These are phyloP conservation scores for Tympanuchus pallidicinctus DNA, from an alignment of 2,113 vertebrate genomes.

Conservation along the genomic window DNA sequence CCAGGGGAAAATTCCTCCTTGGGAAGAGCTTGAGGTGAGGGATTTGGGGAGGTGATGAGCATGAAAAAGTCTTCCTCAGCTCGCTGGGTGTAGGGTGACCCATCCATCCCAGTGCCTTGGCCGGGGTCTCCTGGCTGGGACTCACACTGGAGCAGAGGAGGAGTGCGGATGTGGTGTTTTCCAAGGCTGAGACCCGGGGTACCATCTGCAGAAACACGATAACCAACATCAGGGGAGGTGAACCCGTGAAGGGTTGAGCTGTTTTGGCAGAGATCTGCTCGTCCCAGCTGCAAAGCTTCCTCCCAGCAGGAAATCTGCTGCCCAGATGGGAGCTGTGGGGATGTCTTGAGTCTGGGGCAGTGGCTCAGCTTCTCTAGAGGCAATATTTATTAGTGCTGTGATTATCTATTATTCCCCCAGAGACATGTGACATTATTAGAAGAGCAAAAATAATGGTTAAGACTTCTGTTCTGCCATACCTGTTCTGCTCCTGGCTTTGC, in stretches of 20 bases:
- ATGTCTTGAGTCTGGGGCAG: background rate
- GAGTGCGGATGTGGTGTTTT: background rate
- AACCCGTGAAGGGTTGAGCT: background rate
- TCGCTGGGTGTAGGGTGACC: background rate
- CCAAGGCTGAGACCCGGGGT: background rate
- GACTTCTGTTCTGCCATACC: background rate
- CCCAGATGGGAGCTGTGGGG: background rate
- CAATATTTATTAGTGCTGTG: background rate
- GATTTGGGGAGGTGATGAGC: fast-evolving
- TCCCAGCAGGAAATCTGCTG: background rate
- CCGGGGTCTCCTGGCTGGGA: background rate
- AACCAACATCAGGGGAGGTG: background rate
- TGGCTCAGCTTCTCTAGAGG: background rate
- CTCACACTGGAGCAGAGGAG: background rate
- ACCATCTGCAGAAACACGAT: background rate
- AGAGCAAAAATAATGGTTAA: background rate
- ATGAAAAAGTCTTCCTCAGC: background rate
- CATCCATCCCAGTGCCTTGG: too few species aligned
- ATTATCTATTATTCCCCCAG: background rate
- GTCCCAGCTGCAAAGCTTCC: background rate
- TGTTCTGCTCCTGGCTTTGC: background rate
- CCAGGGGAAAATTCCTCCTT: fast-evolving
- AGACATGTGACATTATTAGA: background rate
- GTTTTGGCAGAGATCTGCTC: background rate
- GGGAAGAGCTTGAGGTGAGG: background rate